These are phyloP conservation scores for Phymanthus crucifer DNA, from an alignment of 92 coral and sea anemone species.

Conservation along the genomic window DNA sequence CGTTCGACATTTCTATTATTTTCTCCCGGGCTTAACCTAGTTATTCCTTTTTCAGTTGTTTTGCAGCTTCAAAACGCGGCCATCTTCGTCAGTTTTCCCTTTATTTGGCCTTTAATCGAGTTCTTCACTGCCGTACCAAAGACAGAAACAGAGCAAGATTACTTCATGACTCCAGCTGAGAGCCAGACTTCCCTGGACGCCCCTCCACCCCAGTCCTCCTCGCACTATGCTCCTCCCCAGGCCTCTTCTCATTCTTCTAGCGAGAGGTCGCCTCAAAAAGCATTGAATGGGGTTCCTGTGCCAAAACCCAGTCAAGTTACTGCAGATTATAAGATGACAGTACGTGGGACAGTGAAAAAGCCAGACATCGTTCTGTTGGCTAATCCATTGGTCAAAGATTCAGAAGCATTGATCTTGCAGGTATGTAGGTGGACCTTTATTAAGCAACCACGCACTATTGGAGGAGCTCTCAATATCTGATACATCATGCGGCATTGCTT, in stretches of 20 bases:
- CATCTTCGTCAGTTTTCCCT: constrained; percentile 86
- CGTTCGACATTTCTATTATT: no score
- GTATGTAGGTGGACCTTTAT: constrained; percentile 38
- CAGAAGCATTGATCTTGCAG: constrained; percentile 86
- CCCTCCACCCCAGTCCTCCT: constrained; percentile 3
- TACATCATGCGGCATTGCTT: no score
- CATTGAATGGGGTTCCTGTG: constrained; percentile 14
- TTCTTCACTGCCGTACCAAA: constrained; percentile 61
- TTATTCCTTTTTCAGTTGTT: constrained; percentile 53
- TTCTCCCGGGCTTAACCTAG: no score
- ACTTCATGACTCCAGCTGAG: constrained; percentile 40
- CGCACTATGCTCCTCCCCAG: not conserved
- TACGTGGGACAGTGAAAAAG: constrained; percentile 75
- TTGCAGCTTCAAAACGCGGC: constrained; percentile 82
- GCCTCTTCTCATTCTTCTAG: not conserved
- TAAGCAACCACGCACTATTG: not conserved
- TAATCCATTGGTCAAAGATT: constrained; percentile 72
- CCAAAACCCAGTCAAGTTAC: constrained; percentile 18
- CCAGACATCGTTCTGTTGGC: constrained; percentile 88
- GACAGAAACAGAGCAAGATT: constrained; percentile 26
- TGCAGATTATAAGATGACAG: constrained; percentile 50
- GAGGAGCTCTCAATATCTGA: no score
- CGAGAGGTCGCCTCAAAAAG: not conserved
- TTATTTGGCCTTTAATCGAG: constrained; percentile 80
- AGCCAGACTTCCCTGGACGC: constrained; percentile 66